These are phyloP conservation scores for Scytalopus superciliaris DNA, from an alignment of 2,113 vertebrate species.

Conservation along the genomic window DNA sequence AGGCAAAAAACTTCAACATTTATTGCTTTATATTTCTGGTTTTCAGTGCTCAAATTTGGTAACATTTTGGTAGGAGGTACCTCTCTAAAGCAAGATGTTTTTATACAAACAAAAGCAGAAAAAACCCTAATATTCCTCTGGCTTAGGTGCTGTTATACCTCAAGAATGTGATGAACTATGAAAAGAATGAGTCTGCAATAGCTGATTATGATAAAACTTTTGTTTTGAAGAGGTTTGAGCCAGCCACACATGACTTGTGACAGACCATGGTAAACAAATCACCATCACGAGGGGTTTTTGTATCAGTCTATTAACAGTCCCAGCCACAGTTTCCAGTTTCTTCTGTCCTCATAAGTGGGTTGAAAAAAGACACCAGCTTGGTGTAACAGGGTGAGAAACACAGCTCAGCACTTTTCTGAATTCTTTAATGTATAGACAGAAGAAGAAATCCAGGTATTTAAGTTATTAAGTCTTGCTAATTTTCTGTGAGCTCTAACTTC, in stretches of 20 bases:
- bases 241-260: background rate
- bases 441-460: background rate
- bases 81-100: background rate
- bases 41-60: background rate
- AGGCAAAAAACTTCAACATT: background rate
- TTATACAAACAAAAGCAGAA: background rate
- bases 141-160: background rate
- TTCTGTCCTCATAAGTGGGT: background rate
- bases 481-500: background rate
- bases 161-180: background rate
- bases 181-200: background rate
- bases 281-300: background rate
- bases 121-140: background rate
- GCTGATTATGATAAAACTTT: background rate
- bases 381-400: background rate
- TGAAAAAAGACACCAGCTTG: background rate
- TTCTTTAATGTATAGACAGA: background rate
- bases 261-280: background rate
- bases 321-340: background rate
- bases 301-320: background rate
- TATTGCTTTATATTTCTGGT: background rate
- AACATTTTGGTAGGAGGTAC: background rate
- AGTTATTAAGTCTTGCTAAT: background rate
- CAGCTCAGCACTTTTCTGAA: background rate
- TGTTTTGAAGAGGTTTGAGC: background rate